Conservation (phyloP, 2,888 invertebrate species). For the Aporophyla lueneburgensis region DNA sequence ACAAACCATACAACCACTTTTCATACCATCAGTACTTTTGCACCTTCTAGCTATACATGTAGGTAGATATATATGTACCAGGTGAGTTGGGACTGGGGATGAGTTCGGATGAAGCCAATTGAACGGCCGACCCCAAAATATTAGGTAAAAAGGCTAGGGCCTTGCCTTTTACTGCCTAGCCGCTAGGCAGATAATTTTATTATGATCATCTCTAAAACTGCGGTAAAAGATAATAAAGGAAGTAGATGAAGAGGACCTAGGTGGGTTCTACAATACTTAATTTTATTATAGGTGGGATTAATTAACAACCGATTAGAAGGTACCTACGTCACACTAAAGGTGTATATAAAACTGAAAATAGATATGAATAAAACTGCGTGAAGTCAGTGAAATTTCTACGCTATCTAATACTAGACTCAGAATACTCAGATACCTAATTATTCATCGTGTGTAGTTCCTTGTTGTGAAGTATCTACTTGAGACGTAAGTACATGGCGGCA, state of each 20-base stretch:
- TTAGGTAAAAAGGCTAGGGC: too few species aligned
- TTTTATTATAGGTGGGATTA: not conserved
- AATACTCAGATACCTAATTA: not conserved
- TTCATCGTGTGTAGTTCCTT: not conserved
- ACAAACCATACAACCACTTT: too few species aligned
- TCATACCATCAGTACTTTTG: too few species aligned
- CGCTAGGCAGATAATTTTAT: too few species aligned
- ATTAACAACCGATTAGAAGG: not conserved
- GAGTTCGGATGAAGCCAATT: too few species aligned
- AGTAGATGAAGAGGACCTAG: not conserved
- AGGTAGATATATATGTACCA: too few species aligned
- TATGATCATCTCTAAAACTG: not conserved
- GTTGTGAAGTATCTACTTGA: not conserved
- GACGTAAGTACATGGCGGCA: conserved; percentile 9
- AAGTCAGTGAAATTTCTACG: not conserved
- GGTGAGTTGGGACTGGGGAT: too few species aligned
- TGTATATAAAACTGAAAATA: not conserved
- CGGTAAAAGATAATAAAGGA: not conserved
- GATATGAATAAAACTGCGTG: not conserved
- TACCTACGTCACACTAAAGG: not conserved
- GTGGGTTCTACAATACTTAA: not conserved
- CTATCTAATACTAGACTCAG: not conserved
- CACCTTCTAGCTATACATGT: too few species aligned
- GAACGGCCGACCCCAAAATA: too few species aligned
- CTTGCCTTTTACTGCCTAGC: too few species aligned